Base-by-base conservation (phyloP, 2,888 invertebrate genomes). In the Drosophila pseudotalamancana region DNA sequence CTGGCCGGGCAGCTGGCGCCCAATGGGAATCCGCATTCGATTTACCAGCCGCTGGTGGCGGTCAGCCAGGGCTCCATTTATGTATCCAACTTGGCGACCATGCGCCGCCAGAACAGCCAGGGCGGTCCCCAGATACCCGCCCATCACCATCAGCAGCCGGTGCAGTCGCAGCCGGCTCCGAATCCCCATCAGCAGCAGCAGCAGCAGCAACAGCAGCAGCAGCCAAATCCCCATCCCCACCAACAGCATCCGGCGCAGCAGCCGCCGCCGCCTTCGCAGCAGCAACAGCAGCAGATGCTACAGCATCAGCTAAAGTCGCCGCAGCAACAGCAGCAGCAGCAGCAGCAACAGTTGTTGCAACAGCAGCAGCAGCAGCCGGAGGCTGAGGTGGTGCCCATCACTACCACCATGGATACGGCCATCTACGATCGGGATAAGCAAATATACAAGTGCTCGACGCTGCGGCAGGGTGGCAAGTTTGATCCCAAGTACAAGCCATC, bases 401-500 rank as follows among this genome's bases (percentile, higher is more conserved):
- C 69, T 49, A 80, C 80, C 21, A 56, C 49, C 27, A 90, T 91
- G 67, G 91, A 91, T 62, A 87, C 89, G 63, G 88, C 90, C 21
- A 91, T 91, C 65, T 91, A 90, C 37, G 92, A 92, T 62, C 89
- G 92, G 11, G 92, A 92, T 45, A 92, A 92, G 77, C 91, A 91
- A 53, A 91, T 91, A 59, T 92, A 92, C 57, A 91, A 91, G 63
- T 92, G 91, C 67, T 92, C 92, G 31, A 92, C 92, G 4, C 71
- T 92, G 57, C 76, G 91, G 3, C 91, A 91, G 67, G 91, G 91
- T 46, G 91, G 91, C 46, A 92, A 92, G 72, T 92, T 90, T 61
- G 91, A 92, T 88, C 90, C 91, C 42, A 91, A 91, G 63, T 91
- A 91, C 69, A 92, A 92, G 75, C 92, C 92, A 50, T 91, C 92